phyloP scores from a whole-genome alignment of 1,140 invertebrate genomes.

The Drosophila tsacasi region DNA sequence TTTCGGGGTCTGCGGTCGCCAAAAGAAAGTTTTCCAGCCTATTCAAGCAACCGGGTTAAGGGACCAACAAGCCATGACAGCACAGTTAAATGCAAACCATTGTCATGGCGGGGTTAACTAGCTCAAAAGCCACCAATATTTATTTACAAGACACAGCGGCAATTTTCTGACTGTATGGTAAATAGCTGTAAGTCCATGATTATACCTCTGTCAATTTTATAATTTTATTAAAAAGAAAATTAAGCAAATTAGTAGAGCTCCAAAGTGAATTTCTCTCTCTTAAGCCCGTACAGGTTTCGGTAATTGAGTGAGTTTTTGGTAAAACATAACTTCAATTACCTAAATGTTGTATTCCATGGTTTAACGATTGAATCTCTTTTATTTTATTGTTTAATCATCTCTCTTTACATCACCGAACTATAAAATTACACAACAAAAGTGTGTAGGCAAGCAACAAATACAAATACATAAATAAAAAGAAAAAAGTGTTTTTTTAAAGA shows the following conservation, averaged over 20 bases:
- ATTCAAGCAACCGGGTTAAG: conserved; percentile 35
- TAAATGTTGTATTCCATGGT: not conserved
- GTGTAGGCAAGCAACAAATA: not conserved
- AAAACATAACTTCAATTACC: not conserved
- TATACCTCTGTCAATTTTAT: conserved; percentile 7
- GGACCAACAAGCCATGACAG: conserved; percentile 50
- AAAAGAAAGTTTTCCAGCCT: conserved; percentile 38
- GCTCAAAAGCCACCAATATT: conserved; percentile 24
- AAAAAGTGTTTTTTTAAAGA: too few species aligned
- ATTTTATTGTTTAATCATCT: not conserved
- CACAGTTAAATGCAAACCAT: conserved; percentile 38
- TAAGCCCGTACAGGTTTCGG: too few species aligned
- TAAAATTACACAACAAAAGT: not conserved
- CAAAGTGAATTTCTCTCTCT: not conserved
- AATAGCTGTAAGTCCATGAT: not conserved
- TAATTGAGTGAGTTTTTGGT: not conserved
- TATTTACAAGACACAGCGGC: not conserved
- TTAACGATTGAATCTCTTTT: not conserved
- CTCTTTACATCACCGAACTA: not conserved
- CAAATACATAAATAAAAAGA: not conserved
- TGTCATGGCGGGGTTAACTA: conserved; percentile 34
- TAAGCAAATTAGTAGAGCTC: not conserved
- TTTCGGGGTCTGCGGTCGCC: conserved; percentile 15
- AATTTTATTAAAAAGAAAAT: not conserved
- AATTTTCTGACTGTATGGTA: conserved; percentile 5